These are phyloP conservation scores for Sesamia nonagrioides DNA, from an alignment of 1,140 invertebrate species.

Conservation along the genomic window DNA sequence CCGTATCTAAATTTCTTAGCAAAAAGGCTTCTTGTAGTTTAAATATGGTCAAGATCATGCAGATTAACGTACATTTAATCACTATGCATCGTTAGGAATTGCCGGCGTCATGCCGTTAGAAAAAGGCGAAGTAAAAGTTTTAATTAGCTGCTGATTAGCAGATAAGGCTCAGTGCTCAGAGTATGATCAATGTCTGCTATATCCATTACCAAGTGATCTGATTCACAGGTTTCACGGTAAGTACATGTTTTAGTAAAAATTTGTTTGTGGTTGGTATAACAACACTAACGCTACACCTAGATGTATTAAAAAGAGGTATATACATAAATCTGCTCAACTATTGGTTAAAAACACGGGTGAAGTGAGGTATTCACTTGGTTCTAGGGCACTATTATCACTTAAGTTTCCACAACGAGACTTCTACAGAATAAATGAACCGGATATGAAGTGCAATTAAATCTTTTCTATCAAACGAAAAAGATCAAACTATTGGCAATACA, in stretches of 20 bases:
- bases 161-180: slow-evolving; percentile 29
- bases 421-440: too few species aligned
- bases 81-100: background rate
- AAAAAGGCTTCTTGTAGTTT: slow-evolving; percentile 10
- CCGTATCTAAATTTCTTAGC: slow-evolving; percentile 15
- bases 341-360: too few species aligned
- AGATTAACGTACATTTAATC: background rate
- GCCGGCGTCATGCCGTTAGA: background rate
- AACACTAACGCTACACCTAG: too few species aligned
- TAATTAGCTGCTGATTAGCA: slow-evolving; percentile 26
- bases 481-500: too few species aligned
- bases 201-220: slow-evolving; percentile 27
- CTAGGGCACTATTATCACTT: too few species aligned
- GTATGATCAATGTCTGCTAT: slow-evolving; percentile 32
- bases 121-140: slow-evolving; percentile 46
- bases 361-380: too few species aligned
- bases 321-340: too few species aligned
- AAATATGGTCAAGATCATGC: background rate
- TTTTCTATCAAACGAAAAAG: too few species aligned
- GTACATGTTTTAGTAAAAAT: background rate
- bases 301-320: too few species aligned
- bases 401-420: too few species aligned
- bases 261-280: too few species aligned
- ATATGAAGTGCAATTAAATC: too few species aligned
- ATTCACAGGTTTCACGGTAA: slow-evolving; percentile 23